phyloP scores from a whole-genome alignment of 1,140 invertebrate genomes.

The Drosophila setifemur region DNA sequence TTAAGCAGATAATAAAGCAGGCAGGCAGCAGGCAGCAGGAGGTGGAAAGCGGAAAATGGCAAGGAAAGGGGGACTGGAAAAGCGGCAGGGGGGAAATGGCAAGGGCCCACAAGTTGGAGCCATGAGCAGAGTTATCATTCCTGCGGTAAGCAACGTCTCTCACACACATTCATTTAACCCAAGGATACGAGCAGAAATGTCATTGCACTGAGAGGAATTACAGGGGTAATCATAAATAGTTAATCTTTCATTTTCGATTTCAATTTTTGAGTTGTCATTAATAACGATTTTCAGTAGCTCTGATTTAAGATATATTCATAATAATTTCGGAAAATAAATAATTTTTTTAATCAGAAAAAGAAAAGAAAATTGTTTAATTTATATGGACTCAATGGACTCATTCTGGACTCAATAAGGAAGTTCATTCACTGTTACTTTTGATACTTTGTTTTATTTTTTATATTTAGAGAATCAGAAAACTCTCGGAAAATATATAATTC shows the following conservation, averaged over 20 bases:
- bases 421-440: too few relatives aligned
- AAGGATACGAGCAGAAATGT: conserved; percentile 8
- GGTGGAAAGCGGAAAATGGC: neutral
- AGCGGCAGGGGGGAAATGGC: neutral
- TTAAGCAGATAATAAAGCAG: conserved; percentile 78
- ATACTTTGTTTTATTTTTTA: too few relatives aligned
- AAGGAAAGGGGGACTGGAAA: neutral
- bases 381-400: too few relatives aligned
- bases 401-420: too few relatives aligned
- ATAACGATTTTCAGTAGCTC: too few relatives aligned
- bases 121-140: conserved; percentile 71
- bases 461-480: too few relatives aligned
- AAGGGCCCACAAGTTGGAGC: conserved; percentile 16
- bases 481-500: too few relatives aligned
- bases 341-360: too few relatives aligned
- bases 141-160: conserved; percentile 65
- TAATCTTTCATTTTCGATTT: neutral
- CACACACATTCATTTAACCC: conserved; percentile 6
- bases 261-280: too few relatives aligned
- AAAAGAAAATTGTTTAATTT: too few relatives aligned
- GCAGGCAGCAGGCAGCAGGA: conserved; percentile 5
- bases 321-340: too few relatives aligned
- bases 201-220: neutral
- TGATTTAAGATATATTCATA: too few relatives aligned
- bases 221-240: neutral